Evolutionary conservation across 2,113 vertebrate species (phyloP), one percentile per base, ranked within the genome.

Genomic region (Microcebus ravelobensis): DNA sequence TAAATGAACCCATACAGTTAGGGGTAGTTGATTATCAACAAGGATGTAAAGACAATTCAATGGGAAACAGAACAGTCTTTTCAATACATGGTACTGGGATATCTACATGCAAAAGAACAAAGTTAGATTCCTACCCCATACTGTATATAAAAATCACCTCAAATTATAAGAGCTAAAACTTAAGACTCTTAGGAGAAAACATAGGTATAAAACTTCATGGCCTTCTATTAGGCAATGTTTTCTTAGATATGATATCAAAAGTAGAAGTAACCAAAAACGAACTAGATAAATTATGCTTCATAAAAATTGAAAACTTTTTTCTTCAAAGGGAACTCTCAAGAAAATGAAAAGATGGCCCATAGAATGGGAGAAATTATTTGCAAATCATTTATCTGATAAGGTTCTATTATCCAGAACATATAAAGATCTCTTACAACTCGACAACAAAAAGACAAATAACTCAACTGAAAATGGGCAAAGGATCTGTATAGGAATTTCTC

Each of bases 121-220:
- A 57, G 59, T 34, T 81, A 94, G 50, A 87, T 27, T 68, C 11
- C 76, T 83, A 45, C 42, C 21, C 76, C 83, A 68, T n/a, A 52
- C 18, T 34, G 39, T 48, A 70, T 18, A 74, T 39, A 87, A 91
- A 91, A 91, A 77, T 61, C 7, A 77, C 17, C 29, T 91, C n/a
- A 88, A 55, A 76, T 92, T 39, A 23, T n/a, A 84, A 94, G 45
- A 50, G 50, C 29, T 81, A 45, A 87, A 67, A 76, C 36, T 25
- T 8, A 87, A 87, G 65, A 82, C n/a, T 83, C 76, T 76, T 82
- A 87, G 76, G 82, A 92, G 36, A 89, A 94, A 95, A 39, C 2
- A 2, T 31, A 91, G n/a, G 31, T 63, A 36, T 70, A 70, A 91
- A 91, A 91, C 67, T 74, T 91, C 42, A 31, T 70, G 68, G 45